Evolutionary conservation across 2,888 invertebrate genomes (phyloP).

Genomic region (Imbricaverruca yamaguchii): DNA sequence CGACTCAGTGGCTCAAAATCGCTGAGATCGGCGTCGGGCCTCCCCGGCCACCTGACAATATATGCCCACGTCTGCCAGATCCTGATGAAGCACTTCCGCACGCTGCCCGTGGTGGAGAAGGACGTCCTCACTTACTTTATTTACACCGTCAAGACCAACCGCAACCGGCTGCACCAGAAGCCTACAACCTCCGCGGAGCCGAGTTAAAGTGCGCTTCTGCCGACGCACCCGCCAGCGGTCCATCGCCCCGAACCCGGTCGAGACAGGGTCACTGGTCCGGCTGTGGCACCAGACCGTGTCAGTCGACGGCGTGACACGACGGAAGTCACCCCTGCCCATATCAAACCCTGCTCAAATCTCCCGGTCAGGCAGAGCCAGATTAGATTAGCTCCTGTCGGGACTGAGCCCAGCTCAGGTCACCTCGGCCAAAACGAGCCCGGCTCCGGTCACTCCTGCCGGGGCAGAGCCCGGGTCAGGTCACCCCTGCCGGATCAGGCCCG

Average conservation of each 20-base stretch:
- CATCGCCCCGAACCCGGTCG: neutral
- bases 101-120: slow-evolving; percentile 88
- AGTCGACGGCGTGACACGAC: neutral
- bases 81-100: slow-evolving; percentile 89
- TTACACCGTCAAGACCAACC: slow-evolving; percentile 90
- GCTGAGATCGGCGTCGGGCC: no score
- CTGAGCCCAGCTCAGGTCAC: no score
- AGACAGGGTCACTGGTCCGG: neutral
- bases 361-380: no score
- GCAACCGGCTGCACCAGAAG: slow-evolving; percentile 69
- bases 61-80: slow-evolving; percentile 50
- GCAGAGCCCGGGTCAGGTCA: no score
- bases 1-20: no score
- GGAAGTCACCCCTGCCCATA: no score
- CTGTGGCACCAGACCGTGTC: neutral
- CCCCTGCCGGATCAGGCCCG: no score
- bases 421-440: no score
- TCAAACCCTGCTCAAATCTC: no score
- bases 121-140: slow-evolving; percentile 91
- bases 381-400: no score
- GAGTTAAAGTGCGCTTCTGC: neutral
- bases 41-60: no score
- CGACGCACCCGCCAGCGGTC: neutral
- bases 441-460: no score
- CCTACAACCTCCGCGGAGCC: neutral